These are phyloP conservation scores for Scaptomyza polygonia DNA, from an alignment of 2,888 invertebrate genomes.

Conservation along the genomic window DNA sequence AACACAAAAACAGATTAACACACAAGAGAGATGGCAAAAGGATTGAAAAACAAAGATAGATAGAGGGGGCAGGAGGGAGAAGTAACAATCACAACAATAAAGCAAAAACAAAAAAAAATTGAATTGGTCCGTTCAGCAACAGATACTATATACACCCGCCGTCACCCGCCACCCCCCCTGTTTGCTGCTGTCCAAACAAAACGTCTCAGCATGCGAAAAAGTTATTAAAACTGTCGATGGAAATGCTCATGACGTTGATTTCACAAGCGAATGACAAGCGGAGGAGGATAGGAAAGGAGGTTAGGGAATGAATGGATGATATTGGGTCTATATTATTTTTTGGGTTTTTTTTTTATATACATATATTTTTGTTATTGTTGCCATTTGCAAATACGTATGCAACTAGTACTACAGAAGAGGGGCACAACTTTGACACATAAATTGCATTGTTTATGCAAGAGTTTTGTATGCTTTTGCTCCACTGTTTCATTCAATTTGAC, in stretches of 20 bases:
- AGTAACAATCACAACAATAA: neutral
- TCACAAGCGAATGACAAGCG: slow-evolving; percentile 34
- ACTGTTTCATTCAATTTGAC: slow-evolving; percentile 32
- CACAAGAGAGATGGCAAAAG: slow-evolving; percentile 11
- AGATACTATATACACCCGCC: slow-evolving; percentile 18
- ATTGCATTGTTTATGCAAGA: slow-evolving; percentile 68
- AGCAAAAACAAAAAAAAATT: neutral
- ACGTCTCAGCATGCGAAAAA: slow-evolving; percentile 60
- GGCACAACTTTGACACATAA: slow-evolving; percentile 54
- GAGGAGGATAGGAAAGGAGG: neutral
- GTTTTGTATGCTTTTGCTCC: slow-evolving; percentile 36
- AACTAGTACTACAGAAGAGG: slow-evolving; percentile 18
- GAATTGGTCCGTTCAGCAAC: slow-evolving; percentile 33
- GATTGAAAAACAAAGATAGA: slow-evolving; percentile 26
- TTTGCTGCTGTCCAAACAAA: slow-evolving; percentile 60
- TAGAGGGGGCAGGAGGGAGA: slow-evolving; percentile 4
- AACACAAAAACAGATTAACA: slow-evolving; percentile 42
- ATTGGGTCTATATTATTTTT: slow-evolving; percentile 29
- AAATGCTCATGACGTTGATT: slow-evolving; percentile 64
- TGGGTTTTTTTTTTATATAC: slow-evolving; percentile 14
- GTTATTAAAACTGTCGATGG: slow-evolving; percentile 75
- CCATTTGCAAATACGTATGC: slow-evolving; percentile 10
- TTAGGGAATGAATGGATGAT: neutral
- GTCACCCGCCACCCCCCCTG: neutral
- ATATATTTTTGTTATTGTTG: slow-evolving; percentile 7